A percentile compares a stretch with the other conserved stretches of the same genome.
Evolutionary conservation across 2,113 vertebrate species (phyloP).

Genomic region (Bungarus multicinctus): DNA sequence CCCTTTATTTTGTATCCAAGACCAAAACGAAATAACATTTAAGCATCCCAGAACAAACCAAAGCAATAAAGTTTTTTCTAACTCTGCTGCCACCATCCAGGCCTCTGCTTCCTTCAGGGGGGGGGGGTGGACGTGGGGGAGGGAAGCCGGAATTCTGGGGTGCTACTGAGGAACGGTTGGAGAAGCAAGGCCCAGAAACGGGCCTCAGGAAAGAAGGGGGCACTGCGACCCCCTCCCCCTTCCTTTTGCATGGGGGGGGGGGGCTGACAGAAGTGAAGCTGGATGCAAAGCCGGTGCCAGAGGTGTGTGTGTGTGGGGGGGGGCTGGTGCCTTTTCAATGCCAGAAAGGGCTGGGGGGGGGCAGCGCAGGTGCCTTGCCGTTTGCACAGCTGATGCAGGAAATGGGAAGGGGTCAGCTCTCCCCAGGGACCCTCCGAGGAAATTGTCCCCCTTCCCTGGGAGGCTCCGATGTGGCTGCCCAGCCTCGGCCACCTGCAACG

Average conservation of each 20-base stretch:
- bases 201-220: too few relatives aligned
- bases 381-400: neutral
- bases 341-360: neutral
- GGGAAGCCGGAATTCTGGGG: neutral
- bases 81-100: neutral
- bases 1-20: slow-evolving; percentile 42
- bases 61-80: slow-evolving; percentile 45
- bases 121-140: too few relatives aligned
- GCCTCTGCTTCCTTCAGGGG: slow-evolving; percentile 31
- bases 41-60: slow-evolving; percentile 38
- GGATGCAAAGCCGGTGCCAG: neutral
- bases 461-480: neutral
- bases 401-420: neutral
- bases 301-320: neutral
- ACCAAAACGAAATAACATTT: slow-evolving; percentile 32
- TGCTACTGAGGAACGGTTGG: neutral
- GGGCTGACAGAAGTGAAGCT: neutral
- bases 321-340: neutral
- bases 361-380: neutral
- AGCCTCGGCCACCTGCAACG: neutral
- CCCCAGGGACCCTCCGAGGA: neutral
- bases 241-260: neutral
- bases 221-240: too few relatives aligned
- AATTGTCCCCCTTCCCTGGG: neutral
- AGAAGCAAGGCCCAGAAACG: neutral